Evolutionary conservation across 2,797 vertebrate genomes (phyloP).

Genomic region (Sus cebifrons): DNA sequence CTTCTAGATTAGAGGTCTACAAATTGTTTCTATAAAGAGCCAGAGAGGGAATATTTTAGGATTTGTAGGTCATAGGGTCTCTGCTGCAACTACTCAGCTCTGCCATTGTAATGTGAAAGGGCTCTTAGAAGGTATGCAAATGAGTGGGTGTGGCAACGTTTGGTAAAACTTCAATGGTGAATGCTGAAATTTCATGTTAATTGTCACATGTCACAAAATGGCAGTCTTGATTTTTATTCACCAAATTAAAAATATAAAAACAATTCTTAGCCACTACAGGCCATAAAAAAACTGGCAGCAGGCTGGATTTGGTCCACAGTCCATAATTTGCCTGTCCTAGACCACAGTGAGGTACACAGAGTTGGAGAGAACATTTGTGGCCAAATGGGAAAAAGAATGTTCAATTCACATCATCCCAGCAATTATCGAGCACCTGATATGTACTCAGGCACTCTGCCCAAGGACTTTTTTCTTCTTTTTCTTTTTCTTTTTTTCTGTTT

Average conservation of each 20-base stretch:
- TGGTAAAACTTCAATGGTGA: neutral
- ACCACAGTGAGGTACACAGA: neutral
- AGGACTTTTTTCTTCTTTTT: neutral
- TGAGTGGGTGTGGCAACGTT: neutral
- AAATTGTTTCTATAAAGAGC: neutral
- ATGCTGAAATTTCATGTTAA: neutral
- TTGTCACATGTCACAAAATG: neutral
- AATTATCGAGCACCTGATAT: neutral
- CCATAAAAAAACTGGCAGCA: neutral
- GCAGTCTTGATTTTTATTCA: slow-evolving; percentile 1
- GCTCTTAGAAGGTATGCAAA: neutral
- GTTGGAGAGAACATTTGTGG: neutral
- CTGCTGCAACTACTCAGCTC: neutral
- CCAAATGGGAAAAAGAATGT: neutral
- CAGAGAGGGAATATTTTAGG: neutral
- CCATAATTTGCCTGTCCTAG: neutral
- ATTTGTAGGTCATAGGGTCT: neutral
- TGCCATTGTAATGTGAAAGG: neutral
- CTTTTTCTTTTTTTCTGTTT: neutral
- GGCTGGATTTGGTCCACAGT: neutral
- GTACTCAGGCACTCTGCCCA: neutral
- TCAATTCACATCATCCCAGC: neutral
- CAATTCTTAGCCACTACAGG: neutral
- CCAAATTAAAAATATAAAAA: slow-evolving; percentile 45
- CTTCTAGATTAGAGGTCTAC: neutral